A percentile compares a stretch with the other conserved stretches of the same genome.
Conservation (phyloP, 2,888 invertebrate genomes). For the Poecilobothrus nobilitatus region DNA sequence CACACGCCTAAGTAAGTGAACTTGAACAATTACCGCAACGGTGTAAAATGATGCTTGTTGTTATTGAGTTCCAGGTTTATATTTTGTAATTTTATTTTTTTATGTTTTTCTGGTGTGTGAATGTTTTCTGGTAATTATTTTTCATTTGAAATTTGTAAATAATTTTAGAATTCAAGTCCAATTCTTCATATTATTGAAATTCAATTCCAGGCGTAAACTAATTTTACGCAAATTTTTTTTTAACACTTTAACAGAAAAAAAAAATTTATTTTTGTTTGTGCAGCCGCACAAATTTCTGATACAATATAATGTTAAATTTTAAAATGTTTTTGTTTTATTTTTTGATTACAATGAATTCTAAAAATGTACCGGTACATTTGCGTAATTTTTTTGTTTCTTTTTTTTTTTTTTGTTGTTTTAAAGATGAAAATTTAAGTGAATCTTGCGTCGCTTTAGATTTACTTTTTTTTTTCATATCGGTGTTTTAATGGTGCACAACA, state of each 20-base stretch:
- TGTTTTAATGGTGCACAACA: no score
- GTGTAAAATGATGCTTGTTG: not conserved
- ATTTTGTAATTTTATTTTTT: not conserved
- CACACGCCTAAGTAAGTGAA: not conserved
- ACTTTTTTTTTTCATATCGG: no score
- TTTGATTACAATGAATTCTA: not conserved
- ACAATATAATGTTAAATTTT: not conserved
- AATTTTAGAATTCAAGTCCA: not conserved
- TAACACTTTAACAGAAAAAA: not conserved
- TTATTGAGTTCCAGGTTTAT: not conserved
- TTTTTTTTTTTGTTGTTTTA: no score
- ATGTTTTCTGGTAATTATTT: not conserved
- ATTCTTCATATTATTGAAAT: not conserved
- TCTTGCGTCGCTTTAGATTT: no score
- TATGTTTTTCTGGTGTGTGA: not conserved
- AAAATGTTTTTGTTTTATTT: not conserved
- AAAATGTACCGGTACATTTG: not conserved
- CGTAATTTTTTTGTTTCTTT: no score
- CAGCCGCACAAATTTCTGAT: not conserved
- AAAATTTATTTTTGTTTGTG: not conserved
- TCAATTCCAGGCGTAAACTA: not conserved
- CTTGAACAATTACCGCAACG: not conserved
- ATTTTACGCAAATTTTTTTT: conserved; percentile 6
- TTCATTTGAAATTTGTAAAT: not conserved
- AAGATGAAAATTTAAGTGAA: no score